Percentiles rank a stretch among this genome's conserved stretches.
Evolutionary conservation across 2,113 vertebrate genomes (phyloP).

Genomic region (Bos javanicus): DNA sequence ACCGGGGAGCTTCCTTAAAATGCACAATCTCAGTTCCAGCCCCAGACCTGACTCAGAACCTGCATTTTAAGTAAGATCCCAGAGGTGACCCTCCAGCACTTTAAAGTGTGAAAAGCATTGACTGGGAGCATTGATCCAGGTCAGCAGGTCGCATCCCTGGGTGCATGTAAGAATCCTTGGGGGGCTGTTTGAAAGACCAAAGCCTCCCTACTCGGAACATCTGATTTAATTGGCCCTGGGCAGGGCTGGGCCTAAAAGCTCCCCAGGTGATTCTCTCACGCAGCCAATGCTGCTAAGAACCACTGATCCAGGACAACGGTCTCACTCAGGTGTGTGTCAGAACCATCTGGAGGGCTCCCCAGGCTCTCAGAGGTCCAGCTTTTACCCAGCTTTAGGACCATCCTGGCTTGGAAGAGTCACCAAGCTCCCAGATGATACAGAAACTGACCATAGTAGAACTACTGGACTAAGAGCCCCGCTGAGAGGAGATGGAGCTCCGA

Average conservation of each 20-base stretch:
- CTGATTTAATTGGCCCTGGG: background rate
- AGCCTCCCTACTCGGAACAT: background rate
- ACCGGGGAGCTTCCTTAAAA: background rate
- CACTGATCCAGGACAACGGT: background rate
- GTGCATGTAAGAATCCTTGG: background rate
- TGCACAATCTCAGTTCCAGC: background rate
- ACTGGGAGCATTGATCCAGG: background rate
- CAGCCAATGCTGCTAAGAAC: background rate
- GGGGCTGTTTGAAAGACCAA: background rate
- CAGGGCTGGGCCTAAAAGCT: background rate
- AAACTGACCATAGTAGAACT: too few species aligned
- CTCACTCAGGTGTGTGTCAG: background rate
- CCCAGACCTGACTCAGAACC: background rate
- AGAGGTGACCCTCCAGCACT: background rate
- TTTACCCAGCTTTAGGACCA: background rate
- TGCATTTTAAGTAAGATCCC: background rate
- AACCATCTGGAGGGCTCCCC: background rate
- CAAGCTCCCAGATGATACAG: background rate
- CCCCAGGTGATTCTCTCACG: background rate
- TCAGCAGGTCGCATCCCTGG: background rate
- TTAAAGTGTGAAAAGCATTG: background rate
- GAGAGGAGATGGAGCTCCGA: accelerated
- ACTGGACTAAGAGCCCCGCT: accelerated
- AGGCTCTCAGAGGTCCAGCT: background rate
- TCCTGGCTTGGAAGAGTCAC: background rate